These are phyloP conservation scores for Oxygymnocypris stewartii DNA, from an alignment of 2,113 vertebrate species.

Conservation along the genomic window DNA sequence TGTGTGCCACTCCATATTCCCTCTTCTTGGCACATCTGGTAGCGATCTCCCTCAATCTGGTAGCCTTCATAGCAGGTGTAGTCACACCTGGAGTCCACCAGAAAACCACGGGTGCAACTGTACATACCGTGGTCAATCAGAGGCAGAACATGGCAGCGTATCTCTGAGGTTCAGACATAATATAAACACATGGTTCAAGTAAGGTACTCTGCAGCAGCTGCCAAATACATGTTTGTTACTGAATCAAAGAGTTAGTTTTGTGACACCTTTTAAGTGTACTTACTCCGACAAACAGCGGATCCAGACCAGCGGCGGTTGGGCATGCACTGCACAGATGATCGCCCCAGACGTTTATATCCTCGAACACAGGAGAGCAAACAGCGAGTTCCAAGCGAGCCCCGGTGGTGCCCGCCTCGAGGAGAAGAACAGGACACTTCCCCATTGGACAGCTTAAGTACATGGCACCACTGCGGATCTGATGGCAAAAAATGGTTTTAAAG, in stretches of 20 bases:
- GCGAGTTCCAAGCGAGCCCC: constrained; percentile 85
- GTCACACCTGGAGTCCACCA: constrained; percentile 89
- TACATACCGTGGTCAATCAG: constrained; percentile 83
- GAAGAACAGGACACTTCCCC: constrained; percentile 88
- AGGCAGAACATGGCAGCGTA: constrained; percentile 82
- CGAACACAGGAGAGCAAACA: constrained; percentile 86
- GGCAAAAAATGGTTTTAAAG: not conserved
- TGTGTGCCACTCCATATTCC: constrained; percentile 87
- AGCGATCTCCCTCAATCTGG: constrained; percentile 83
- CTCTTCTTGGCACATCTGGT: constrained; percentile 82
- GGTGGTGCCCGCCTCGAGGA: constrained; percentile 77
- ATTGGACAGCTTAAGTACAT: constrained; percentile 78
- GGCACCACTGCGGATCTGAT: constrained; percentile 88
- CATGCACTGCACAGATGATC: constrained; percentile 79
- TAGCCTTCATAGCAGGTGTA: constrained; percentile 86
- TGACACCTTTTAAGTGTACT: constrained; percentile 63
- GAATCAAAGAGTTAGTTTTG: not conserved
- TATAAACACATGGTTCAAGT: constrained; percentile 18
- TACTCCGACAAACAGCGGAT: constrained; percentile 85
- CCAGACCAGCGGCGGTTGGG: constrained; percentile 89
- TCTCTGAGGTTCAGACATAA: constrained; percentile 70
- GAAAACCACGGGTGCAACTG: constrained; percentile 80
- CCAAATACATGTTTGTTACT: not conserved
- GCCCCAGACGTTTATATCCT: constrained; percentile 86
- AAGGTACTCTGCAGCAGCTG: not conserved